A percentile compares a stretch with the other conserved stretches of the same genome.
These are phyloP conservation scores for Chromis chromis DNA, from an alignment of 2,797 vertebrate species.

Conservation along the genomic window DNA sequence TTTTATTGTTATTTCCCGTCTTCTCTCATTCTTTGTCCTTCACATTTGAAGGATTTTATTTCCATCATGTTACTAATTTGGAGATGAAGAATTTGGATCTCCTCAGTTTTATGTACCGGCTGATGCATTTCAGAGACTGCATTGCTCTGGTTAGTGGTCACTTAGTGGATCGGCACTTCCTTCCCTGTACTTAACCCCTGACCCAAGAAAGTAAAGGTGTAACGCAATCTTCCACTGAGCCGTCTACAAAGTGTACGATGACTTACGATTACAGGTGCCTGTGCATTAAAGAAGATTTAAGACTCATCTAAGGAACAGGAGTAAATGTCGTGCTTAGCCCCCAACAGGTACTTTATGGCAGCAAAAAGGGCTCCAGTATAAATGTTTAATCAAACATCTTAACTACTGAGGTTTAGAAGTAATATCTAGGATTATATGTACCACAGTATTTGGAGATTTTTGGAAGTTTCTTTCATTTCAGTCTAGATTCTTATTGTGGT, in stretches of 20 bases:
- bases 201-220: slow-evolving; percentile 87
- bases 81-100: slow-evolving; percentile 78
- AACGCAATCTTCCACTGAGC: slow-evolving; percentile 86
- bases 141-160: slow-evolving; percentile 85
- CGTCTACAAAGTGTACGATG: slow-evolving; percentile 83
- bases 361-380: slow-evolving; percentile 6
- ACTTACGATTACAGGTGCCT: slow-evolving; percentile 76
- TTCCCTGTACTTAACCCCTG: slow-evolving; percentile 92
- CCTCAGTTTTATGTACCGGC: slow-evolving; percentile 86
- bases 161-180: slow-evolving; percentile 89
- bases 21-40: slow-evolving; percentile 80
- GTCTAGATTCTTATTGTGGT: background rate
- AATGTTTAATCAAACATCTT: slow-evolving; percentile 28
- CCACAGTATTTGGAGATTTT: background rate
- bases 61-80: slow-evolving; percentile 74
- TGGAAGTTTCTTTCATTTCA: slow-evolving; percentile 20
- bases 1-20: slow-evolving; percentile 15
- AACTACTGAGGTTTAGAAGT: slow-evolving; percentile 1
- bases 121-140: slow-evolving; percentile 76
- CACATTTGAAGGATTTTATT: slow-evolving; percentile 81
- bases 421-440: background rate
- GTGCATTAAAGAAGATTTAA: slow-evolving; percentile 78
- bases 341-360: slow-evolving; percentile 61
- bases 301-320: slow-evolving; percentile 64
- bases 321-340: slow-evolving; percentile 61